Base-by-base conservation (phyloP, 2,113 vertebrate species). In the Cyanoliseus patagonus region DNA sequence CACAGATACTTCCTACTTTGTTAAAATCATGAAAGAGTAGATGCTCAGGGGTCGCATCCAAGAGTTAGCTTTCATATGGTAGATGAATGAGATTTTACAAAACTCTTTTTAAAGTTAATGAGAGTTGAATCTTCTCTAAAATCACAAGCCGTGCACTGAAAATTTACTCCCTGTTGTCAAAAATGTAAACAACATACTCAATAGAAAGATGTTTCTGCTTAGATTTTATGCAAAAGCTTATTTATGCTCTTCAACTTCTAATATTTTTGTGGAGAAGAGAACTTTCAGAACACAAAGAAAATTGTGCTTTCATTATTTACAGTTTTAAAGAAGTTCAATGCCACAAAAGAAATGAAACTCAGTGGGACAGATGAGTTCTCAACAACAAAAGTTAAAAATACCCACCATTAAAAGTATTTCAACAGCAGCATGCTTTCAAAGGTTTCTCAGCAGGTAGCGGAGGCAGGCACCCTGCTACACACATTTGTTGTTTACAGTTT, bases 321-420 rank as follows among this genome's bases (percentile, higher is more conserved):
- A 63, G 59, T 70, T 94, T 93, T 85, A 72, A 95, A 95, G 75
- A 83, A 66, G 17, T 11, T 90, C 19, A 37, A 1, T 88, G 61
- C 80, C 92, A 88, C 41, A 53, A 85, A 92, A 91, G 61, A 87
- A 93, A 92, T 78, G 42, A 94, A 97, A 85, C 82, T 83, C 87
- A 81, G 92, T 88, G 19, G 84, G 87, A 94, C 39, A 78, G 53
- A 68, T 51, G 82, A 90, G 39, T 63, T 87, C 35, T 86, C 30
- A 86, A 90, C 59, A 83, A 88, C 37, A 77, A 39, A 90, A 83
- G 41, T 81, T 90, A 78, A 94, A 95, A 93, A 96, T 96, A 88
- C 1, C 17, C 18, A 64, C n/a, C 46, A 83, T 94, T 93, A 88
- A 77, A 90, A 67, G 39, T 86, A 88, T 83, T 95, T 86, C 61